Conservation (phyloP, 2,888 invertebrate species). For the Troilus luridus region DNA sequence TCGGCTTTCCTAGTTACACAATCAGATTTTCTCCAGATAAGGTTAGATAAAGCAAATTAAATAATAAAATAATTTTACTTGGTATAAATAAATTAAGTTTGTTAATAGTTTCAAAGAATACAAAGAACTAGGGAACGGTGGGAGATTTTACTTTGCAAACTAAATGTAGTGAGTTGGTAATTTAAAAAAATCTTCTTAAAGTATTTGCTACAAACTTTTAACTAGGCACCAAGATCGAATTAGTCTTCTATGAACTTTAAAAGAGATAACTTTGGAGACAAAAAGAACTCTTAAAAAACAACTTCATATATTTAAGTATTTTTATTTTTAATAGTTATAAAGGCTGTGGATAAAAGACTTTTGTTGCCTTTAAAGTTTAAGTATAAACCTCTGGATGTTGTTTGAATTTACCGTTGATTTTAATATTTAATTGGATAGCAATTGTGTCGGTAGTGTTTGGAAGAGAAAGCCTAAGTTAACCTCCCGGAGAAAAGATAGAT, state of each 20-base stretch:
- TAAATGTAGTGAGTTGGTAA: not conserved
- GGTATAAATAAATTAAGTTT: not conserved
- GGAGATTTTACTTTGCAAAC: not conserved
- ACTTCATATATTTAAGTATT: not conserved
- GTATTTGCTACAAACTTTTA: not conserved
- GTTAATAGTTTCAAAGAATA: not conserved
- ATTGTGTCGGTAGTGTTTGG: not conserved
- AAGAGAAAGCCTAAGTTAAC: not conserved
- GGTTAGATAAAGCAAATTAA: no score
- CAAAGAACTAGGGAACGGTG: not conserved
- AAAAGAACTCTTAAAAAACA: not conserved
- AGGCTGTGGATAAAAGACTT: not conserved
- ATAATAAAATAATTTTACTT: no score
- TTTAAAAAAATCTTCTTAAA: not conserved
- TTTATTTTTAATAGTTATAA: not conserved
- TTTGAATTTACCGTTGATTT: not conserved
- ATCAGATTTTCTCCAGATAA: no score
- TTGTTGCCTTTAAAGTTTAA: not conserved
- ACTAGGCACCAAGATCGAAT: not conserved
- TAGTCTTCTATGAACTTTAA: not conserved
- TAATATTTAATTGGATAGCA: conserved; percentile 34
- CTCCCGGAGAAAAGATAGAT: not conserved
- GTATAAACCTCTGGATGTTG: conserved; percentile 7
- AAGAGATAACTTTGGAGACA: not conserved
- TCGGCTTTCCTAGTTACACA: no score